Percentiles rank a stretch among this genome's conserved stretches.
phyloP scores from a whole-genome alignment of 2,888 invertebrate species.

The Chrysomela aeneicollis region DNA sequence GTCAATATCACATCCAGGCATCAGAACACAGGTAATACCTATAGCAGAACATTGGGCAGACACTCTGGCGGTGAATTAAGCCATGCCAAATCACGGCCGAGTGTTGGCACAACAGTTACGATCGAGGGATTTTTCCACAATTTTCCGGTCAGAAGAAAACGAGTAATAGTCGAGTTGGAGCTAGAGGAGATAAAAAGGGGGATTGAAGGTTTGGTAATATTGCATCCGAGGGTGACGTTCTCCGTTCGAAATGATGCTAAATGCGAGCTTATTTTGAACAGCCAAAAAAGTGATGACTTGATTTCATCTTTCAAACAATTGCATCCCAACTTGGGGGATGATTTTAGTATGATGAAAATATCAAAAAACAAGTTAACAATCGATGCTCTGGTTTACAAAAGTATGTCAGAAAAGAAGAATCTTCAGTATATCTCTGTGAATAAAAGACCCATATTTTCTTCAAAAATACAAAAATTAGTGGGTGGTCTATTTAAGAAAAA shows the following conservation, averaged over 20 bases:
- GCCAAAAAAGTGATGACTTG: slow-evolving; percentile 66
- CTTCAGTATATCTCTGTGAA: slow-evolving; percentile 74
- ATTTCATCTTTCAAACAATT: slow-evolving; percentile 64
- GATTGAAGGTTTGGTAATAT: slow-evolving; percentile 71
- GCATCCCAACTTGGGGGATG: slow-evolving; percentile 59
- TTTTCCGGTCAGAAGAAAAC: slow-evolving; percentile 68
- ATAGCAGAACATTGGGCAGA: slow-evolving; percentile 63
- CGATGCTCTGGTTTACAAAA: slow-evolving; percentile 67
- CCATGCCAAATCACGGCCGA: slow-evolving; percentile 63
- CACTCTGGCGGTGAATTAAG: slow-evolving; percentile 45
- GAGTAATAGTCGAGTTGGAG: slow-evolving; percentile 65
- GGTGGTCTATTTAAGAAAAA: slow-evolving; percentile 55
- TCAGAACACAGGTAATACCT: slow-evolving; percentile 63
- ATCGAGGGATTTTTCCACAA: slow-evolving; percentile 72
- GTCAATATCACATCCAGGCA: slow-evolving; percentile 69
- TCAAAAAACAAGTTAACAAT: slow-evolving; percentile 63
- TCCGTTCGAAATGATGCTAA: slow-evolving; percentile 72
- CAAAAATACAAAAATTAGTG: slow-evolving; percentile 63
- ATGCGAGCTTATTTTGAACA: slow-evolving; percentile 68
- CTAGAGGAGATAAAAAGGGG: slow-evolving; percentile 67
- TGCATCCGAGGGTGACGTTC: slow-evolving; percentile 72
- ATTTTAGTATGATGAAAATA: slow-evolving; percentile 58
- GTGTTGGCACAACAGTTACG: slow-evolving; percentile 76
- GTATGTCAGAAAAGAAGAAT: slow-evolving; percentile 59
- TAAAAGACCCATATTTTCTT: slow-evolving; percentile 65